These are phyloP conservation scores for Merodon equestris DNA, from an alignment of 2,888 invertebrate species.

Conservation along the genomic window DNA sequence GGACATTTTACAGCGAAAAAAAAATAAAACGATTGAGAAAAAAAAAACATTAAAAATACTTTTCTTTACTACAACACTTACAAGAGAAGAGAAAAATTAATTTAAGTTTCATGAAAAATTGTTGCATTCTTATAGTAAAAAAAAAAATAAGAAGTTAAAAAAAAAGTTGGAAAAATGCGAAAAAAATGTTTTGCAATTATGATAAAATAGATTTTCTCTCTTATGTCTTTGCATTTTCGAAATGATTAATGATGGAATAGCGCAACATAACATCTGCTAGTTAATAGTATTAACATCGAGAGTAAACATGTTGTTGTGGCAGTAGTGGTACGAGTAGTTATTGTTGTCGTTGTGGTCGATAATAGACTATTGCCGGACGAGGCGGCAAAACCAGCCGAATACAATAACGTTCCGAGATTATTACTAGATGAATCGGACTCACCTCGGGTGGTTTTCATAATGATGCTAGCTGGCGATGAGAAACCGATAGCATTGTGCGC, in stretches of 20 bases:
- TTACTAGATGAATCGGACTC: constrained; percentile 82
- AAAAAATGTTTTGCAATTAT: constrained; percentile 47
- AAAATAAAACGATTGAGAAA: constrained; percentile 20
- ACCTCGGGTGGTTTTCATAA: constrained; percentile 93
- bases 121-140: constrained; percentile 3
- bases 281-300: constrained; percentile 74
- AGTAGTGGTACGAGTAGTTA: constrained; percentile 70
- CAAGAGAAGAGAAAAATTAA: constrained; percentile 25
- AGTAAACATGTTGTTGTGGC: constrained; percentile 76
- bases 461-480: constrained; percentile 87
- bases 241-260: constrained; percentile 67
- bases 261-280: constrained; percentile 67
- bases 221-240: constrained; percentile 18
- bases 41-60: constrained; percentile 7
- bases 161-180: constrained; percentile 60
- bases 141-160: constrained; percentile 39
- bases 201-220: constrained; percentile 9
- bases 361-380: constrained; percentile 74
- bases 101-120: constrained; percentile 24
- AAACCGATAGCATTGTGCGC: constrained; percentile 93
- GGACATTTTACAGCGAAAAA: constrained; percentile 47
- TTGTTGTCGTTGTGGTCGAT: constrained; percentile 72
- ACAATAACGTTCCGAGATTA: constrained; percentile 79
- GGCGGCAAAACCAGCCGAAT: constrained; percentile 78
- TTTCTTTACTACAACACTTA: constrained; percentile 28